Conservation (phyloP, 2,888 invertebrate species). For the Tortrix viridana region DNA sequence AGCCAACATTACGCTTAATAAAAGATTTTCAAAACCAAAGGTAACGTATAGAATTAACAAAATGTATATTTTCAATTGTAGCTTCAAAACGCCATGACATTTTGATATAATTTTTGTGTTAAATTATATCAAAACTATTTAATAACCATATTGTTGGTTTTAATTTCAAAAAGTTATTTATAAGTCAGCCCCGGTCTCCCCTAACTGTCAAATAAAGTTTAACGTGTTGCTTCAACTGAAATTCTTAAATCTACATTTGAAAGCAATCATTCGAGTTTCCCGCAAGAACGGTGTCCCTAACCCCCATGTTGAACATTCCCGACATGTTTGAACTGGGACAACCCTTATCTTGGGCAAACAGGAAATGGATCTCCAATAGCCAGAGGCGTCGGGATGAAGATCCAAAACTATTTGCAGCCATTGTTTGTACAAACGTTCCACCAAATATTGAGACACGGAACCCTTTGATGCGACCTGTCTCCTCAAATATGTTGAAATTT, state of each 20-base stretch:
- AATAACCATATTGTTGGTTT: too few species aligned
- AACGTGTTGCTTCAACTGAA: too few species aligned
- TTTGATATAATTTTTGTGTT: too few species aligned
- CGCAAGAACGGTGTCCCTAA: slow-evolving; percentile 38
- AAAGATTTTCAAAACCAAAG: too few species aligned
- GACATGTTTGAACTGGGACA: slow-evolving; percentile 53
- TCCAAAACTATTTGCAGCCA: slow-evolving; percentile 48
- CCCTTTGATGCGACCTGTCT: slow-evolving; percentile 57
- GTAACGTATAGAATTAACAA: too few species aligned
- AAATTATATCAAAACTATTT: too few species aligned
- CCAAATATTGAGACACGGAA: slow-evolving; percentile 57
- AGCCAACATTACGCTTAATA: too few species aligned
- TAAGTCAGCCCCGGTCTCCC: too few species aligned
- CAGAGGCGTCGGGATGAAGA: slow-evolving; percentile 31
- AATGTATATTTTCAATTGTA: too few species aligned
- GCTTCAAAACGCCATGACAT: too few species aligned
- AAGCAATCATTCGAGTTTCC: slow-evolving; percentile 14
- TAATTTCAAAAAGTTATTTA: too few species aligned
- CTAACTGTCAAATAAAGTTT: too few species aligned
- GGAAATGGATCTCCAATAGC: slow-evolving; percentile 58
- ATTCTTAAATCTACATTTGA: background rate
- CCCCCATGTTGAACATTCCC: slow-evolving; percentile 54
- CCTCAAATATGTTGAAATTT: slow-evolving; percentile 47
- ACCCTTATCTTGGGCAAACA: slow-evolving; percentile 64
- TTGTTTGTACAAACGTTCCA: slow-evolving; percentile 54